Base-by-base conservation (phyloP, 2,888 invertebrate genomes). In the Stenchaetothrips biformis region DNA sequence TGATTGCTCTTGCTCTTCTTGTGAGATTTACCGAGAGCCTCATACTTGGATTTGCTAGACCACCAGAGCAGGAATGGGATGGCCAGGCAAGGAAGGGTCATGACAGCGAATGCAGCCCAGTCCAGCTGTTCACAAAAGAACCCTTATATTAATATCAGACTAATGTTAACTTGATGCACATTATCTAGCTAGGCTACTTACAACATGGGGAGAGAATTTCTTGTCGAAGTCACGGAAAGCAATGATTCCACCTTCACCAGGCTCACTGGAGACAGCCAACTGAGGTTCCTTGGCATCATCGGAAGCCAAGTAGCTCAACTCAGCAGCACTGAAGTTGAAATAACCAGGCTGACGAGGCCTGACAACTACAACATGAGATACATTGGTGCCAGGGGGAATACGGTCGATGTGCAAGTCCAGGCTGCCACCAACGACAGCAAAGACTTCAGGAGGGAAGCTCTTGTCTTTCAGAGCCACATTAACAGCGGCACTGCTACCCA, bases 321-420 rank as follows among this genome's bases (percentile, higher is more conserved):
- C 95, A 82, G 99, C 99, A 80, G 98, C 93, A 2, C 98, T 95
- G 87, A 99, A 99, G 88, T 99, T 99, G 89, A 97, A 98, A 87
- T 96, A 95, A 49, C 99, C 99, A 85, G 91, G 95, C 85, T 92
- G 93, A 85, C 93, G 93, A 7, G 99, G 98, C 82, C 95, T 90
- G 16, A 99, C 93, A 9, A 99, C 94, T 27, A 97, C 94, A 7
- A 96, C 94, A 87, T 99, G 98, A 0, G 96, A 93, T 3, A 97
- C 95, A 88, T 99, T 99, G 18, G 94, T 93, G 85, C 94, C 93
- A 7, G 99, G 97, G 21, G 96, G 93, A 85, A 99, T 95, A 84
- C 97, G 91, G 84, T 97, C 95, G 85, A 98, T 93, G 84, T 91
- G 91, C 0, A 95, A 93, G 62, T 91, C 90, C 81, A 95, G 88